Evolutionary conservation across 2,797 vertebrate genomes (phyloP), one percentile per base, ranked within the genome.

Genomic region (Megalops cyprinoides): DNA sequence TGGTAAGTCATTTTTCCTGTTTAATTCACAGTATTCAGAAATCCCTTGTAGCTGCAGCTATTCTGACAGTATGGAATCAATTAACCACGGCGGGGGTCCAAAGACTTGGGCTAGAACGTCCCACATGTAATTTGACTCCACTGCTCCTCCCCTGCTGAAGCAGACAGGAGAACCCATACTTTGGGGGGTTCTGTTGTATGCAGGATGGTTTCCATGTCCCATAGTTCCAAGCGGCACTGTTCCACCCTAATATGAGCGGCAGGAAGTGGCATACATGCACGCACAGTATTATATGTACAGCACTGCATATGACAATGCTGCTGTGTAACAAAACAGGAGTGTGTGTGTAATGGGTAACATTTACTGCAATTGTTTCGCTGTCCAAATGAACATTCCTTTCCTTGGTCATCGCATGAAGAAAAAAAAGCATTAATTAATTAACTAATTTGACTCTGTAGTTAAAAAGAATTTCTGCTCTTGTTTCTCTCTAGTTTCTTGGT

Each of bases 401-500:
- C 9, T 44, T 44, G 37, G 39, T 6, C 37, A 44, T 20, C 71
- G 67, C n/a, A 42, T 71, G 44, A 71, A 71, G 37, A 71, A 44
- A 44, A 71, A 20, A 5, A 37, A 39, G 37, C 1, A 20, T 12
- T n/a, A n/a, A n/a, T n/a, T n/a, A n/a, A n/a, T n/a, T 69, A 7
- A 34, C 3, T 15, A 23, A 69, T 42, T 56, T 55, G 65, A 74
- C 55, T 79, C 23, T 51, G 37, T 18, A 4, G 75, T 55, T 20
- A 82, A 44, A 44, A 23, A 18, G 39, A 53, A 39, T 51, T 42
- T 71, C 34, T 55, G 78, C 34, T 28, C 31, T 56, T 73, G 49
- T 76, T 79, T 76, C 80, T 46, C 84, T 48, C 79, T 3, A 69
- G 78, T 76, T 85, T 46, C 81, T 74, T 62, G 79, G 81, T 49